These are phyloP conservation scores for Drosophila tanythrix DNA, from an alignment of 2,888 invertebrate species.

Conservation along the genomic window DNA sequence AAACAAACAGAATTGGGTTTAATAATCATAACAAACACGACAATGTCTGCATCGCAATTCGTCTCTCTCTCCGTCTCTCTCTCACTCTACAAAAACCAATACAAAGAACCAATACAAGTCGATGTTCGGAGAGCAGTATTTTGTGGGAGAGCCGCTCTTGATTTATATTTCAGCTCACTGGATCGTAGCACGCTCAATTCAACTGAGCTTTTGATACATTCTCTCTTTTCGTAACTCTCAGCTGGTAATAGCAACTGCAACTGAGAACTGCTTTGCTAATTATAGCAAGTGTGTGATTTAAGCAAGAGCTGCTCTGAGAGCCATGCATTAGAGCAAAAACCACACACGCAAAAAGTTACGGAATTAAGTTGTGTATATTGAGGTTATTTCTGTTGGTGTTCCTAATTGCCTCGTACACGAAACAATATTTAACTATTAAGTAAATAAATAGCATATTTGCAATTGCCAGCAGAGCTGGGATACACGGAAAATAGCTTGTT, in stretches of 20 bases:
- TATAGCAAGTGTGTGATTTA: slow-evolving; percentile 6
- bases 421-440: background rate
- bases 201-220: background rate
- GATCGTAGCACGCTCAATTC: background rate
- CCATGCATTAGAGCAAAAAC: background rate
- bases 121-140: background rate
- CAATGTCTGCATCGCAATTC: background rate
- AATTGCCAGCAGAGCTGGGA: background rate
- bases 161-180: background rate
- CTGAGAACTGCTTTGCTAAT: slow-evolving; percentile 14
- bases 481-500: background rate
- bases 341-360: slow-evolving; percentile 13
- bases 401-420: background rate
- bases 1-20: background rate
- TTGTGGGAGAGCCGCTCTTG: background rate
- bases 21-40: background rate
- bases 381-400: background rate
- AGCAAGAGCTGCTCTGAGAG: slow-evolving; percentile 2
- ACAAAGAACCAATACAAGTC: background rate
- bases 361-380: slow-evolving; percentile 13
- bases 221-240: background rate
- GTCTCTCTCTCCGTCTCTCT: background rate
- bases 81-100: background rate
- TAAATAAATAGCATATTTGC: slow-evolving; percentile 3
- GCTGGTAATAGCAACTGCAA: background rate